These are phyloP conservation scores for Tautogolabrus adspersus DNA, from an alignment of 2,113 vertebrate genomes.

Conservation along the genomic window DNA sequence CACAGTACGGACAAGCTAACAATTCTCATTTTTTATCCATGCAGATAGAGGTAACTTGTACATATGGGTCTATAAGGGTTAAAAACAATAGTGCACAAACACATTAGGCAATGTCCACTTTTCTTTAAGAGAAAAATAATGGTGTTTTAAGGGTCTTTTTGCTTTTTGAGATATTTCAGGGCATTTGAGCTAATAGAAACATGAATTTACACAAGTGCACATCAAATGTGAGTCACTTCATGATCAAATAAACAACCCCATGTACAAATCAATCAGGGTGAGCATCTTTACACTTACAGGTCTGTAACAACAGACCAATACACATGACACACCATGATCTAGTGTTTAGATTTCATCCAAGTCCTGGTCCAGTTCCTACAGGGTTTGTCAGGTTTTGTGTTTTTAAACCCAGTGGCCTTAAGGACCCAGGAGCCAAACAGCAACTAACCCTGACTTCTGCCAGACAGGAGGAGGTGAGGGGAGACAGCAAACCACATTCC, in stretches of 20 bases:
- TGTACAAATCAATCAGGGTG: not conserved
- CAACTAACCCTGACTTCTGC: conserved; percentile 65
- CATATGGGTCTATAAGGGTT: too few species aligned
- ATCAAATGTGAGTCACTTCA: not conserved
- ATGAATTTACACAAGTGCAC: not conserved
- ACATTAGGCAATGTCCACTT: too few species aligned
- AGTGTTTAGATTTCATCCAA: conserved; percentile 13
- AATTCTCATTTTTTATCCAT: too few species aligned
- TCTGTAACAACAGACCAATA: not conserved
- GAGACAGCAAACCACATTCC: conserved; percentile 74
- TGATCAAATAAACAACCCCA: not conserved
- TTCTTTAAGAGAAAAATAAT: too few species aligned
- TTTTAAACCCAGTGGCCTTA: conserved; percentile 65
- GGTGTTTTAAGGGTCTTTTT: not conserved
- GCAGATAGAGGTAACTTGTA: too few species aligned
- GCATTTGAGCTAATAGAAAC: not conserved
- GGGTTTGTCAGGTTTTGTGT: conserved; percentile 34
- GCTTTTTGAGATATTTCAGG: not conserved
- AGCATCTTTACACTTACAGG: not conserved
- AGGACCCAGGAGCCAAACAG: conserved; percentile 69
- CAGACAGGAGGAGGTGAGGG: conserved; percentile 62
- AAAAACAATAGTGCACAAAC: too few species aligned
- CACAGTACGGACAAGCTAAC: too few species aligned
- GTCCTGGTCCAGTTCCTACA: conserved; percentile 14
- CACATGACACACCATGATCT: conserved; percentile 16